Evolutionary conservation across 2,113 vertebrate species (phyloP).

Genomic region (Cynopterus brachyotis): DNA sequence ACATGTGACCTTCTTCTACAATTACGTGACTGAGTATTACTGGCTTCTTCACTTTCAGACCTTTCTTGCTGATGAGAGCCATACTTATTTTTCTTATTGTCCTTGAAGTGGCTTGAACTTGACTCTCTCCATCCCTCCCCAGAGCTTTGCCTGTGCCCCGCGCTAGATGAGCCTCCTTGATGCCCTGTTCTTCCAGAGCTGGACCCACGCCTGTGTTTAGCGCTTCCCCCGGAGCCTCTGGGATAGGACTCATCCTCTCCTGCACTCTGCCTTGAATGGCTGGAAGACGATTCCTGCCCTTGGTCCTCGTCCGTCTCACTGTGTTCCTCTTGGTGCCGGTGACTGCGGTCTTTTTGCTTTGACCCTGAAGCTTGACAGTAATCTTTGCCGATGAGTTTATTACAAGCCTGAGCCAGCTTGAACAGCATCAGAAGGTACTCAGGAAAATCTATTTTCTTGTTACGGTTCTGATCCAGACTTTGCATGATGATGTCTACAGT

Average conservation of each 20-base stretch:
- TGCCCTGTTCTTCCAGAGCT: neutral
- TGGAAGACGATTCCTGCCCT: neutral
- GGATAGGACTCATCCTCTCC: constrained; percentile 30
- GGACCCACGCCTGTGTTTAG: neutral
- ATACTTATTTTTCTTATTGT: constrained; percentile 1
- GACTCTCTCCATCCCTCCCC: neutral
- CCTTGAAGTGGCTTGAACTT: neutral
- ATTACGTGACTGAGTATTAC: neutral
- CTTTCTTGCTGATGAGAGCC: constrained; percentile 6
- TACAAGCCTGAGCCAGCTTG: constrained; percentile 66
- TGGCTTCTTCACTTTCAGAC: neutral
- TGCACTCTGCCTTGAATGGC: constrained; percentile 53
- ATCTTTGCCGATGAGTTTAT: constrained; percentile 67
- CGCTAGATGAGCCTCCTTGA: neutral
- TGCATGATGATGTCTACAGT: constrained; percentile 74
- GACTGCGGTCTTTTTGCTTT: constrained; percentile 41
- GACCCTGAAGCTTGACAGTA: constrained; percentile 77
- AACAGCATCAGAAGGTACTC: constrained; percentile 76
- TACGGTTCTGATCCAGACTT: constrained; percentile 69
- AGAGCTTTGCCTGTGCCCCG: neutral
- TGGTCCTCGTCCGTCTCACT: constrained; percentile 55
- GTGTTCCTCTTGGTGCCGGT: constrained; percentile 71
- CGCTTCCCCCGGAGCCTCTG: neutral
- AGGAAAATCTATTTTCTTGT: constrained; percentile 70
- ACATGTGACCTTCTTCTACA: neutral